Evolutionary conservation across 1,140 invertebrate species (phyloP).

Genomic region (Heliconius nattereri): DNA sequence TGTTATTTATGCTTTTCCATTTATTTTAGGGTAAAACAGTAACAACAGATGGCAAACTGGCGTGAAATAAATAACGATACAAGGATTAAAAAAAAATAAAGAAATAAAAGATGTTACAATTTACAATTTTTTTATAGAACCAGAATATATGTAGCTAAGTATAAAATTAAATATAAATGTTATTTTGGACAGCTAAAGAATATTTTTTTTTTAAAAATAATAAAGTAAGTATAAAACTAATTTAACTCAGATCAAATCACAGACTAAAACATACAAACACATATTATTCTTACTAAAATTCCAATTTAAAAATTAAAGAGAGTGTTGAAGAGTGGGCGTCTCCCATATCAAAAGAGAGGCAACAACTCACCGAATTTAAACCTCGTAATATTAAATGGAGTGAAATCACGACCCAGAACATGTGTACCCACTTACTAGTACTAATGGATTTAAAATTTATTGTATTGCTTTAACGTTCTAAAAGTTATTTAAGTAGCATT

Average conservation of each 20-base stretch:
- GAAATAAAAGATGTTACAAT: too few species aligned
- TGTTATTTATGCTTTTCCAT: neutral
- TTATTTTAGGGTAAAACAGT: neutral
- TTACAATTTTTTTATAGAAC: too few species aligned
- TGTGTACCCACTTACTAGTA: constrained; percentile 72
- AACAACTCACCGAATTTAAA: constrained; percentile 78
- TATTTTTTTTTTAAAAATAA: too few species aligned
- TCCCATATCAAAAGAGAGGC: constrained; percentile 58
- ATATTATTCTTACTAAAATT: constrained; percentile 36
- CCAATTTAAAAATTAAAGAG: constrained; percentile 54
- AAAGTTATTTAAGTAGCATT: neutral
- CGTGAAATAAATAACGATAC: too few species aligned
- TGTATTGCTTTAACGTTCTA: constrained; percentile 39
- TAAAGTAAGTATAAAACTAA: neutral
- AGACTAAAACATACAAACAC: neutral
- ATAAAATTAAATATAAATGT: too few species aligned
- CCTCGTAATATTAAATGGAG: constrained; percentile 80
- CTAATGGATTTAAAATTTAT: constrained; percentile 81
- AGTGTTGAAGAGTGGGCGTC: constrained; percentile 42
- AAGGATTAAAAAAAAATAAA: too few species aligned
- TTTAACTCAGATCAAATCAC: neutral
- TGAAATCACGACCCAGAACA: constrained; percentile 68
- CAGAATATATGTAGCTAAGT: too few species aligned
- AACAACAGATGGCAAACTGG: too few species aligned
- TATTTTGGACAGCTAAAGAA: too few species aligned